A percentile compares a stretch with the other conserved stretches of the same genome.
phyloP scores from a whole-genome alignment of 2,113 vertebrate species.

The Phycodurus eques region DNA sequence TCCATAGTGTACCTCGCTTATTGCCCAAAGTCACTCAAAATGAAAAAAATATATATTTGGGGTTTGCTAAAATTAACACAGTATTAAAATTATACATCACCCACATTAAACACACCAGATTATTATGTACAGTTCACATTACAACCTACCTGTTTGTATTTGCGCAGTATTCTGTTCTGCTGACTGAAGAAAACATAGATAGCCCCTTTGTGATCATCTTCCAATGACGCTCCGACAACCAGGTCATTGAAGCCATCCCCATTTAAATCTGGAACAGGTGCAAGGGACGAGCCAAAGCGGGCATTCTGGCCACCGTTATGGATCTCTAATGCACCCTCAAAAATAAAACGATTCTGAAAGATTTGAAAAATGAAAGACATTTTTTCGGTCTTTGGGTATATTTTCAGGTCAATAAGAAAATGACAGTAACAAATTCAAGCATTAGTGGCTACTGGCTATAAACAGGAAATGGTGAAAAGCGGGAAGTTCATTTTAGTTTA shows the following conservation, averaged over 20 bases:
- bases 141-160: conserved; percentile 84
- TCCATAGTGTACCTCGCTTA: background rate
- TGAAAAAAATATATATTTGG: no score
- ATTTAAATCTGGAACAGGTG: conserved; percentile 87
- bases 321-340: conserved; percentile 79
- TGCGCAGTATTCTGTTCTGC: conserved; percentile 76
- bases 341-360: conserved; percentile 77
- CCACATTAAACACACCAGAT: no score
- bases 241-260: conserved; percentile 89
- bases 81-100: no score
- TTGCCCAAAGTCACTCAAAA: background rate
- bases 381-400: background rate
- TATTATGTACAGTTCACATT: background rate
- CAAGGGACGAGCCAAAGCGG: conserved; percentile 88
- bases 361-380: background rate
- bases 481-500: background rate
- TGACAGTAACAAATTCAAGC: background rate
- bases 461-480: no score
- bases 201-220: conserved; percentile 86
- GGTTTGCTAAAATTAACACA: no score
- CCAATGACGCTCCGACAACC: conserved; percentile 88
- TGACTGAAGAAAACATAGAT: conserved; percentile 88
- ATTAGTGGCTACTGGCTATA: background rate
- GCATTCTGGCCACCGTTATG: conserved; percentile 85
- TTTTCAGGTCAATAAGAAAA: background rate